Conservation (phyloP, 2,797 vertebrate species). For the Anguilla megastoma region DNA sequence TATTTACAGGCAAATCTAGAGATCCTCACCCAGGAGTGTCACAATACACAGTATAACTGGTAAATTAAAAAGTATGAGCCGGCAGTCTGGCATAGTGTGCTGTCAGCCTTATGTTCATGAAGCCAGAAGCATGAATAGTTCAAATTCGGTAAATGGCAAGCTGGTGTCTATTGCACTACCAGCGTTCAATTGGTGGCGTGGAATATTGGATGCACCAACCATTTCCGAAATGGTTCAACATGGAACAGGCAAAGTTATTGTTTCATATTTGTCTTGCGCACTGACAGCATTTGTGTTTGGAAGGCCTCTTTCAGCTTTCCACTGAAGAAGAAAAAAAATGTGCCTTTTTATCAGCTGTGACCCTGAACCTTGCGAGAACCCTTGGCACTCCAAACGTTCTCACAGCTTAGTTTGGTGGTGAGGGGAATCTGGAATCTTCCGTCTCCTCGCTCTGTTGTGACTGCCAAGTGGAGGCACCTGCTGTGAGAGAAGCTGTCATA, state of each 20-base stretch:
- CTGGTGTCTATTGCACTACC: background rate
- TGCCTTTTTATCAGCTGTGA: slow-evolving; percentile 5
- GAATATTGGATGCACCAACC: background rate
- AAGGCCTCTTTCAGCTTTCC: background rate
- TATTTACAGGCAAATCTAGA: background rate
- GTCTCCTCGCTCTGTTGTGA: background rate
- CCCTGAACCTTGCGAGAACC: background rate
- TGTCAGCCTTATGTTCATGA: background rate
- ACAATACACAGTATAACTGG: background rate
- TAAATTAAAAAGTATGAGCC: background rate
- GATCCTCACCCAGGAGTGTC: background rate
- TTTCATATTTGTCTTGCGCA: background rate
- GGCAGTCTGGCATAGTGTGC: background rate
- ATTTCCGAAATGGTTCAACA: background rate
- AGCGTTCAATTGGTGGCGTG: background rate
- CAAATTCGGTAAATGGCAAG: background rate
- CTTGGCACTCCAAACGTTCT: background rate
- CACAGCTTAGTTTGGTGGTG: background rate
- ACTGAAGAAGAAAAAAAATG: background rate
- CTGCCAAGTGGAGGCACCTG: background rate
- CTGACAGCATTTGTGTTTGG: background rate
- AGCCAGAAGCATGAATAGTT: background rate
- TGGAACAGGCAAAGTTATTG: background rate
- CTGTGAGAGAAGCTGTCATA: slow-evolving; percentile 4
- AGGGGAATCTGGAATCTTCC: background rate